A percentile compares a stretch with the other conserved stretches of the same genome.
These are phyloP conservation scores for Acrossocheilus fasciatus DNA, from an alignment of 2,797 vertebrate species.

Conservation along the genomic window DNA sequence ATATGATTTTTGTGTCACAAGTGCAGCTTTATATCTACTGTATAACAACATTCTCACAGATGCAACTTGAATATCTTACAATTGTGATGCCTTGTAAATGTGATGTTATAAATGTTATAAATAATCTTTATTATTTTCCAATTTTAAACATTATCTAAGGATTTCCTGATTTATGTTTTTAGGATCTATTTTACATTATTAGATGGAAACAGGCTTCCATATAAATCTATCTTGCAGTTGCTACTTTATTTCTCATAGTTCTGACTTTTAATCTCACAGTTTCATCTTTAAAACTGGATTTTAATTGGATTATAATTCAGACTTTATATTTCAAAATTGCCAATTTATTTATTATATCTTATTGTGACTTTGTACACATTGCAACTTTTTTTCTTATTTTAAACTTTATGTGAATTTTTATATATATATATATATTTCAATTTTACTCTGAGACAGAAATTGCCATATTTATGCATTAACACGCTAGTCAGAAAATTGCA, in stretches of 20 bases:
- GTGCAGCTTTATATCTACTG: neutral
- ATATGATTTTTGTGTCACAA: neutral
- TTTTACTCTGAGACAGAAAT: neutral
- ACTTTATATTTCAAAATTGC: neutral
- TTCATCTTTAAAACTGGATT: neutral
- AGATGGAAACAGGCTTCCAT: neutral
- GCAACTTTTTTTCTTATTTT: neutral
- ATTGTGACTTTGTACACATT: neutral
- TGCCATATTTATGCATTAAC: neutral
- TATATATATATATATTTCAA: too few species aligned
- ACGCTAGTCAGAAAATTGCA: slow-evolving; percentile 21
- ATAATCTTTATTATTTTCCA: neutral
- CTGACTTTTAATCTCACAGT: neutral
- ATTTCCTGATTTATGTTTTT: neutral
- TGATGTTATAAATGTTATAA: neutral
- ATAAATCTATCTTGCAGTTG: neutral
- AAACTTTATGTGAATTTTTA: neutral
- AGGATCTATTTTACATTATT: neutral
- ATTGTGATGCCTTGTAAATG: neutral
- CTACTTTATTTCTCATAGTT: neutral
- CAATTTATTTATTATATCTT: neutral
- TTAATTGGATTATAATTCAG: neutral
- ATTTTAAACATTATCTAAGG: neutral
- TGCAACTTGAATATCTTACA: neutral
- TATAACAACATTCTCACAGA: neutral